A percentile compares a stretch with the other conserved stretches of the same genome.
Conservation (phyloP, 2,888 invertebrate genomes). For the Hirtodrosophila histrioides region DNA sequence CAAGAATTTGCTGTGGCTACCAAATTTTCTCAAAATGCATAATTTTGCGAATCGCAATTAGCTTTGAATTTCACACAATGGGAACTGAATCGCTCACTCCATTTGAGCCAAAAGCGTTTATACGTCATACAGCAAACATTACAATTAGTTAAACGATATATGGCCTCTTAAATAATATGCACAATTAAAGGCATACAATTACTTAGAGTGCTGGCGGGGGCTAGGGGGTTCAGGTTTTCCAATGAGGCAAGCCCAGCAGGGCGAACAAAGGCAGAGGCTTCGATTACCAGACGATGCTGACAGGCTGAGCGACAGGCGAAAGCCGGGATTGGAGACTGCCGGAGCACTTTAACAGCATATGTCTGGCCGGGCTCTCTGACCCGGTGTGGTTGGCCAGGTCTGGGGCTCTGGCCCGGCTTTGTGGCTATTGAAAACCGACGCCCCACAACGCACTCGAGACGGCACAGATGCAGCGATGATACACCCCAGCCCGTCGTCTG, state of each 20-base stretch:
- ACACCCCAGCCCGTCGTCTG: conserved; percentile 35
- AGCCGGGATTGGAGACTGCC: conserved; percentile 7
- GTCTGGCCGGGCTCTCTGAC: conserved; percentile 12
- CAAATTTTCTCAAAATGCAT: too few species aligned
- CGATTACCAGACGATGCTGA: conserved; percentile 53
- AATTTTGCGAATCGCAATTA: not conserved
- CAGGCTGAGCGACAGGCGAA: conserved; percentile 37
- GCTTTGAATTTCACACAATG: conserved; percentile 4
- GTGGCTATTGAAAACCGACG: conserved; percentile 60
- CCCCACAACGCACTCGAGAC: conserved; percentile 45
- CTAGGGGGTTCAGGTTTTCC: conserved; percentile 2
- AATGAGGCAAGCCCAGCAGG: conserved; percentile 3
- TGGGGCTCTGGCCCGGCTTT: conserved; percentile 35
- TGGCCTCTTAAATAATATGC: conserved; percentile 28
- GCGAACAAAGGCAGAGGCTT: conserved; percentile 31
- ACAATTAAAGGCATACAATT: conserved; percentile 48
- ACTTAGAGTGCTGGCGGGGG: conserved; percentile 1
- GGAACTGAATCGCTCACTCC: not conserved
- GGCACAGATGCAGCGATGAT: conserved; percentile 21
- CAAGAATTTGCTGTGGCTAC: too few species aligned
- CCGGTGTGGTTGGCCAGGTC: conserved; percentile 9
- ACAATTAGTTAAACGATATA: conserved; percentile 32
- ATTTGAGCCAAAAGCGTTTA: conserved; percentile 1
- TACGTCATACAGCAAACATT: conserved; percentile 7
- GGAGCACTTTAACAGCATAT: conserved; percentile 24